phyloP scores from a whole-genome alignment of 2,113 vertebrate genomes.

The Tychaedon coryphoeus region DNA sequence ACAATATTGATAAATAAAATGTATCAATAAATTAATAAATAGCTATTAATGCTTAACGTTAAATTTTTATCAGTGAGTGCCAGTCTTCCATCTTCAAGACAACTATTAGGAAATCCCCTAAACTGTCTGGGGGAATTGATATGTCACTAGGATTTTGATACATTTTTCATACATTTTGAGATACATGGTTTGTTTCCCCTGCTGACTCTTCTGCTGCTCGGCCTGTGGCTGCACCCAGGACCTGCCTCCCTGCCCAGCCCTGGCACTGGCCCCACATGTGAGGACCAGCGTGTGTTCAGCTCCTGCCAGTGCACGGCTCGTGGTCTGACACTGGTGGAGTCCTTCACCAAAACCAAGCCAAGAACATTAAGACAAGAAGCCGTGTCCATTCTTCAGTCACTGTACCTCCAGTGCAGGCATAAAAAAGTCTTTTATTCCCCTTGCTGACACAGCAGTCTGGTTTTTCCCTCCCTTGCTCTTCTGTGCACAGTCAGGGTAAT shows the following conservation, averaged over 20 bases:
- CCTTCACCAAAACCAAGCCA: not conserved
- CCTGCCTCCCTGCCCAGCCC: accelerated
- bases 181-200: not conserved
- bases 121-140: not conserved
- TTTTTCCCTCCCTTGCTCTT: not conserved
- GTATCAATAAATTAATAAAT: not conserved
- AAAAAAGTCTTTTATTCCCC: not conserved
- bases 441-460: not conserved
- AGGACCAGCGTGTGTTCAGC: accelerated
- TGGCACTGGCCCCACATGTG: accelerated
- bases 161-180: not conserved
- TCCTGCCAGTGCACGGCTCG: accelerated
- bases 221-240: accelerated
- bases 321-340: not conserved
- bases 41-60: not conserved
- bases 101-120: not conserved
- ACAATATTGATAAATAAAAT: not conserved
- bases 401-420: not conserved
- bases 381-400: not conserved
- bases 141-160: not conserved
- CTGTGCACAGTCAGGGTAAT: not conserved
- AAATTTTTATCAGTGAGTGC: not conserved
- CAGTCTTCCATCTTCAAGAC: not conserved
- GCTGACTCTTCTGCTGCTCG: not conserved
- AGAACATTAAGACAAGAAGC: not conserved